Percentiles rank a stretch among this genome's conserved stretches.
Evolutionary conservation across 2,888 invertebrate species (phyloP).

Genomic region (Tetanocera ferruginea): DNA sequence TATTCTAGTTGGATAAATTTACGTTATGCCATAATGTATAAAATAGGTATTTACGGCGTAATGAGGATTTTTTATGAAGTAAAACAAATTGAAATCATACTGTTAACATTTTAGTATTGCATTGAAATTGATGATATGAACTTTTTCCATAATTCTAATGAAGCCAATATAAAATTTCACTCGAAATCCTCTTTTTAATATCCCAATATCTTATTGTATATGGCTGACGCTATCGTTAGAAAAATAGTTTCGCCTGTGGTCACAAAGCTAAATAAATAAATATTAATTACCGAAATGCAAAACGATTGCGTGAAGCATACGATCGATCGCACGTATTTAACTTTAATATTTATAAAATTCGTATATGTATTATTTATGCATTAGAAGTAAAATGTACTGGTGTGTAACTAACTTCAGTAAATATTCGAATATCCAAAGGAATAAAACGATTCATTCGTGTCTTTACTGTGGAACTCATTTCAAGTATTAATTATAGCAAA

Average conservation of each 20-base stretch:
- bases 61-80: not conserved
- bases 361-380: slow-evolving; percentile 15
- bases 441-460: not conserved
- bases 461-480: not conserved
- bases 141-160: not conserved
- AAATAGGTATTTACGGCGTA: not conserved
- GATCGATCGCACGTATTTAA: not conserved
- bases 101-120: not conserved
- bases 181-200: too few species aligned
- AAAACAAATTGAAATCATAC: not conserved
- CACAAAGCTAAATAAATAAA: slow-evolving; percentile 63
- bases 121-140: not conserved
- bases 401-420: not conserved
- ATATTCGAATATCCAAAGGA: not conserved
- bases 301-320: slow-evolving; percentile 5
- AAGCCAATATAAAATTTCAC: too few species aligned
- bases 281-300: slow-evolving; percentile 44
- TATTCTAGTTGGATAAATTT: not conserved
- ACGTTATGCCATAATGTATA: not conserved
- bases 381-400: slow-evolving; percentile 8
- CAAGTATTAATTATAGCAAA: not conserved
- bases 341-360: slow-evolving; percentile 21
- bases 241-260: slow-evolving; percentile 51
- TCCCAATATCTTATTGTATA: not conserved
- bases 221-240: not conserved